phyloP scores from a whole-genome alignment of 2,888 invertebrate genomes.

The Thymelicus sylvestris region DNA sequence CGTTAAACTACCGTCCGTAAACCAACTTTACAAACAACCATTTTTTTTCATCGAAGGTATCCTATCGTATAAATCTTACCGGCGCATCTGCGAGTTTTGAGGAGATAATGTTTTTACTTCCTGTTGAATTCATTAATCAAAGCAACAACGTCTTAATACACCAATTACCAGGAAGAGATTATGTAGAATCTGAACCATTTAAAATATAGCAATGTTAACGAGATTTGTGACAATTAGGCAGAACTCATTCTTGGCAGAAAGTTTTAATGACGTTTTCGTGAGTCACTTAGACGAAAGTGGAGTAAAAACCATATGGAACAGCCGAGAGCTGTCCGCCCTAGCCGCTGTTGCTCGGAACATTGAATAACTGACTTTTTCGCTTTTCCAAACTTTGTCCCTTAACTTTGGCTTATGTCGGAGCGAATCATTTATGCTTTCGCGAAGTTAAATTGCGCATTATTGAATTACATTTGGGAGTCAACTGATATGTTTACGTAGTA shows the following conservation, averaged over 20 bases:
- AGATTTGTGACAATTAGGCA: not conserved
- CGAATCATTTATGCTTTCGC: not conserved
- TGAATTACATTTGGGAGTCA: slow-evolving; percentile 41
- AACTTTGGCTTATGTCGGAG: not conserved
- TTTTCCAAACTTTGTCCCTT: slow-evolving; percentile 1
- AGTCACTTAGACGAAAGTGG: not conserved
- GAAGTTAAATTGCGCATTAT: slow-evolving; percentile 27
- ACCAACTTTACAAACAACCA: no score
- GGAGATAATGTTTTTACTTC: no score
- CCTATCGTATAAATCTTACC: no score
- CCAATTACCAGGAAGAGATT: not conserved
- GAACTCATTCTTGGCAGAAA: not conserved
- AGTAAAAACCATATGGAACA: not conserved
- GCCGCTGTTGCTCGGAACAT: not conserved
- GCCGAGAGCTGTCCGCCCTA: not conserved
- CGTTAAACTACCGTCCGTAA: no score
- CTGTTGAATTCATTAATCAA: no score
- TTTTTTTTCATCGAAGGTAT: no score
- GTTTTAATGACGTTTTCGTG: slow-evolving; percentile 4
- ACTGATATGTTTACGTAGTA: not conserved
- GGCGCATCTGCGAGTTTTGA: no score
- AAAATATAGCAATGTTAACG: not conserved
- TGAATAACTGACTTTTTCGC: slow-evolving; percentile 8
- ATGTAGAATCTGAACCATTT: not conserved
- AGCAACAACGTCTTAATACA: no score